phyloP scores from a whole-genome alignment of 2,113 vertebrate genomes.

The Heliornis fulica region DNA sequence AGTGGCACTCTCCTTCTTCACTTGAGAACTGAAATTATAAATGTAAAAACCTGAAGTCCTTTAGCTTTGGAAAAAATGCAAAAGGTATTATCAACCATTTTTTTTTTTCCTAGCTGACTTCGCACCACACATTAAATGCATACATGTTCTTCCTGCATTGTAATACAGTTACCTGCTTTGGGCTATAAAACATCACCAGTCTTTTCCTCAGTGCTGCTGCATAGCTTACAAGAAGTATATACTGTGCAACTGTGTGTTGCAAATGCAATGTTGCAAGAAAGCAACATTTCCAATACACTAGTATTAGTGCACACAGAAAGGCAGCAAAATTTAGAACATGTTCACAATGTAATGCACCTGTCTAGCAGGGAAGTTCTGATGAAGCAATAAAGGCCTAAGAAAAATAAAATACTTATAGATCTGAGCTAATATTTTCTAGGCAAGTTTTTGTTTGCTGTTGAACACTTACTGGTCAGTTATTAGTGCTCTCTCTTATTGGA shows the following conservation, averaged over 20 bases:
- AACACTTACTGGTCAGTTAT: conserved; percentile 38
- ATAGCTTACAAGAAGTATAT: not conserved
- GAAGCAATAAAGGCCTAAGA: not conserved
- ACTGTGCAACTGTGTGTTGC: not conserved
- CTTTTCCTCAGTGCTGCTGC: not conserved
- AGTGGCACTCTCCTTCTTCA: not conserved
- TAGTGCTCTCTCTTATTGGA: conserved; percentile 60
- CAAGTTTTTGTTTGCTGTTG: conserved; percentile 22
- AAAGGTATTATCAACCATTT: not conserved
- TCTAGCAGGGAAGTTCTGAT: not conserved
- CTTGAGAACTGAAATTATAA: not conserved
- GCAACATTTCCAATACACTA: not conserved
- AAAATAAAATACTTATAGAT: conserved; percentile 12
- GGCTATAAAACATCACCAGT: conserved; percentile 16
- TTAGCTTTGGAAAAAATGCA: not conserved
- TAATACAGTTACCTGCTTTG: not conserved
- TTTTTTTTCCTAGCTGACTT: not conserved
- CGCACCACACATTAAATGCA: not conserved
- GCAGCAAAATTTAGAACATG: not conserved
- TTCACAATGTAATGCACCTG: not conserved
- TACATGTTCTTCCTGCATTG: not conserved
- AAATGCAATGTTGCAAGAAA: not conserved
- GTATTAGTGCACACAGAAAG: not conserved
- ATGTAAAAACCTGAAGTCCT: not conserved
- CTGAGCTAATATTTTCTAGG: not conserved